Conservation (phyloP, 2,113 vertebrate species). For the Etheostoma spectabile region DNA sequence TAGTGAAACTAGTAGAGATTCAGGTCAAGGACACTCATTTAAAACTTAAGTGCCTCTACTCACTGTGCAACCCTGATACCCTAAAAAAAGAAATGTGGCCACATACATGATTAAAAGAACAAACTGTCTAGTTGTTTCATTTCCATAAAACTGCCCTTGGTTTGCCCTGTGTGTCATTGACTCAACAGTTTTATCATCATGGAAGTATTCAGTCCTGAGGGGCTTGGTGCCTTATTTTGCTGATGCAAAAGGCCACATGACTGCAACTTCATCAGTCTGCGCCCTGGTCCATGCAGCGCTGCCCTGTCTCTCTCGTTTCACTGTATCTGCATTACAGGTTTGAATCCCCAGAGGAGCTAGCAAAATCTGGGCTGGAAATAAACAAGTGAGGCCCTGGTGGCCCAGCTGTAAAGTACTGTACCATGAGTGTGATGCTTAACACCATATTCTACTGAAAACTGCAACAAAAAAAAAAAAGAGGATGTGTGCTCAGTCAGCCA, state of each 20-base stretch:
- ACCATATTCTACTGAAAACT: constrained; percentile 4
- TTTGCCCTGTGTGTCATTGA: constrained; percentile 33
- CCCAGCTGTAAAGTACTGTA: constrained; percentile 18
- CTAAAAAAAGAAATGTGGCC: constrained; percentile 45
- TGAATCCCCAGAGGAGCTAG: constrained; percentile 24
- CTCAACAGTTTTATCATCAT: constrained; percentile 36
- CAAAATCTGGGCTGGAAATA: constrained; percentile 42
- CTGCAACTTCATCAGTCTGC: constrained; percentile 56
- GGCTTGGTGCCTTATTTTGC: constrained; percentile 48
- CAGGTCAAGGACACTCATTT: constrained; percentile 56
- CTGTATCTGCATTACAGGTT: constrained; percentile 45
- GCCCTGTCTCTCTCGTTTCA: constrained; percentile 42
- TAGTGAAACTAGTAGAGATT: constrained; percentile 39
- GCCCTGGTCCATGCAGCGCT: constrained; percentile 12
- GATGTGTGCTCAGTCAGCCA: not conserved
- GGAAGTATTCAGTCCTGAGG: constrained; percentile 33
- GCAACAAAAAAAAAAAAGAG: not conserved
- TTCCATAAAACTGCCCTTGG: constrained; percentile 33
- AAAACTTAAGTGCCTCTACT: constrained; percentile 37
- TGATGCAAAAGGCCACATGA: constrained; percentile 59
- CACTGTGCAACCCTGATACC: constrained; percentile 3
- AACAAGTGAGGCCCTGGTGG: constrained; percentile 27
- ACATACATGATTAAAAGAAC: constrained; percentile 42
- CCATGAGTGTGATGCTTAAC: constrained; percentile 10
- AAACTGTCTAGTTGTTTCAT: constrained; percentile 16